Percentiles rank a stretch among this genome's conserved stretches.
Conservation (phyloP, 2,888 invertebrate species). For the Netelia melanura region DNA sequence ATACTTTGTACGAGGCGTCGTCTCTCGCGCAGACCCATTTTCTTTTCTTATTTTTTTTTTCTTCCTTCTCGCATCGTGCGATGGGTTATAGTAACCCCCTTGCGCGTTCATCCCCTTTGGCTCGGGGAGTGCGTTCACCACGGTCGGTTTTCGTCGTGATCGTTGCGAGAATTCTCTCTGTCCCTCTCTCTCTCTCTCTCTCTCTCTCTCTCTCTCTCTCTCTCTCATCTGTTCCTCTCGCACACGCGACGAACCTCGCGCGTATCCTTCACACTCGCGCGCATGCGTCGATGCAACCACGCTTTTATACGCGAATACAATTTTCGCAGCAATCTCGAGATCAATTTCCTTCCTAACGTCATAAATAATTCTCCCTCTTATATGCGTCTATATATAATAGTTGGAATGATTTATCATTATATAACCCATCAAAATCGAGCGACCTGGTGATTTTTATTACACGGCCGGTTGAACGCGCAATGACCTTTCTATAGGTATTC, state of each 20-base stretch:
- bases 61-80: background rate
- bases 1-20: background rate
- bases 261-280: background rate
- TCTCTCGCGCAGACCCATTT: constrained; percentile 32
- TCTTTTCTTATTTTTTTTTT: background rate
- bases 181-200: background rate
- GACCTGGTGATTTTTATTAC: background rate
- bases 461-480: background rate
- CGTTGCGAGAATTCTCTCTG: constrained; percentile 24
- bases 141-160: constrained; percentile 12
- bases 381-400: constrained; percentile 6
- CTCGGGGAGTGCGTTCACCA: constrained; percentile 17
- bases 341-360: constrained; percentile 46
- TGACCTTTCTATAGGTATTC: constrained; percentile 1
- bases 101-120: constrained; percentile 16
- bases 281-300: constrained; percentile 7
- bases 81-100: background rate
- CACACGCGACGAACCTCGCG: background rate
- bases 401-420: constrained; percentile 45
- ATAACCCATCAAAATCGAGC: constrained; percentile 22
- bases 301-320: constrained; percentile 39
- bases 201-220: background rate
- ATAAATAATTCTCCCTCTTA: constrained; percentile 26
- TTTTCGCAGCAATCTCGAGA: constrained; percentile 56
- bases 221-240: background rate